Evolutionary conservation across 2,888 invertebrate species (phyloP).

Genomic region (Lamellibrachia satsuma): DNA sequence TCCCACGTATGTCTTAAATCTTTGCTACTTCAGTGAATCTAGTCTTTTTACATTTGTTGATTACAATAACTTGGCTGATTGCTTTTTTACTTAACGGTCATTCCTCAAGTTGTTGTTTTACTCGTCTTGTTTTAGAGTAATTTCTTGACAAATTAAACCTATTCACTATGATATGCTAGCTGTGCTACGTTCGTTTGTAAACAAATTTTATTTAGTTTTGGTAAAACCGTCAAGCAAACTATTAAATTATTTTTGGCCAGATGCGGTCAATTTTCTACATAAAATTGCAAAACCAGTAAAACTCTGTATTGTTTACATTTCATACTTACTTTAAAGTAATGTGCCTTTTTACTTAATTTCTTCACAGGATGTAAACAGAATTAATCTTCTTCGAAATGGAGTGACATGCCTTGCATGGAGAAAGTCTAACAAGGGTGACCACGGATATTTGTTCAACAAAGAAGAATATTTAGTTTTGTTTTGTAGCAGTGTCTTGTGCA

Average conservation of each 20-base stretch:
- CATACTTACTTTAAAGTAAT: background rate
- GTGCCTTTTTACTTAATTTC: background rate
- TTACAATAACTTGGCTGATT: too few relatives aligned
- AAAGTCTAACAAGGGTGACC: background rate
- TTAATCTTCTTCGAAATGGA: conserved; percentile 14
- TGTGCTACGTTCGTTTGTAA: too few relatives aligned
- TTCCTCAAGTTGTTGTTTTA: too few relatives aligned
- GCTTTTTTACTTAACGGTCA: too few relatives aligned
- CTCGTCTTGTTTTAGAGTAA: too few relatives aligned
- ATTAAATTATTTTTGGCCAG: too few relatives aligned
- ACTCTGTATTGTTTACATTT: background rate
- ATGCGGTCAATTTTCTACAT: too few relatives aligned
- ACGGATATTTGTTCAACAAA: background rate
- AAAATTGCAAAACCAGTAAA: too few relatives aligned
- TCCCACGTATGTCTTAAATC: background rate
- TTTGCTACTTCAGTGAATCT: background rate
- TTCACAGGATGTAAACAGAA: background rate
- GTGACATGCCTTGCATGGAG: background rate
- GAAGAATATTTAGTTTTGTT: background rate
- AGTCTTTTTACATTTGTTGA: background rate
- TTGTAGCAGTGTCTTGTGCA: background rate
- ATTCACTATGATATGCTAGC: too few relatives aligned
- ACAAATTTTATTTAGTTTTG: too few relatives aligned
- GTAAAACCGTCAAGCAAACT: too few relatives aligned
- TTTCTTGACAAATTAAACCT: too few relatives aligned